These are phyloP conservation scores for Rhinella marina DNA, from an alignment of 2,797 vertebrate genomes.

Conservation along the genomic window DNA sequence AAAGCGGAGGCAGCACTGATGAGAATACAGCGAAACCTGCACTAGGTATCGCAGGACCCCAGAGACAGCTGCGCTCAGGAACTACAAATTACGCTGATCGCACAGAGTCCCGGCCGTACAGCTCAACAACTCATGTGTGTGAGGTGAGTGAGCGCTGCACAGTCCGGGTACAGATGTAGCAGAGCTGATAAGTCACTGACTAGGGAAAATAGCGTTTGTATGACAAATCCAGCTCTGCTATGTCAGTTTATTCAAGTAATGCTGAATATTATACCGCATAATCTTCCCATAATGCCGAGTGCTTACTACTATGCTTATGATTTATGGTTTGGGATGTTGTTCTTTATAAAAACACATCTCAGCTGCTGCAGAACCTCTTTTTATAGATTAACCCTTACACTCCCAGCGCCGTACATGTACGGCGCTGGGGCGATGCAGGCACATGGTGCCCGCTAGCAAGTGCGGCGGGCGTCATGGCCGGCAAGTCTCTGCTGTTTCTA, in stretches of 20 bases:
- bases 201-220: too few relatives aligned
- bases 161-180: background rate
- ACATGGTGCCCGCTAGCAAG: too few relatives aligned
- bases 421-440: too few relatives aligned
- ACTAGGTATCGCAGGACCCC: conserved; percentile 70
- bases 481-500: too few relatives aligned
- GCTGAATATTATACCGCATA: background rate
- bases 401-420: too few relatives aligned
- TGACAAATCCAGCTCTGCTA: too few relatives aligned
- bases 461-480: too few relatives aligned
- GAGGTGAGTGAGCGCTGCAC: conserved; percentile 63
- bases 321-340: background rate
- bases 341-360: background rate
- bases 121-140: conserved; percentile 92
- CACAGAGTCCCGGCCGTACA: conserved; percentile 90
- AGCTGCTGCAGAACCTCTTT: background rate
- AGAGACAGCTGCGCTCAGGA: conserved; percentile 71
- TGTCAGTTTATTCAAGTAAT: background rate
- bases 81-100: conserved; percentile 77
- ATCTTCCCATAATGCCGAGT: too few relatives aligned
- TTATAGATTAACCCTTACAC: background rate
- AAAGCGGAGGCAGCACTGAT: conserved; percentile 65
- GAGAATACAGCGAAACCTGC: conserved; percentile 73
- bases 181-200: background rate
- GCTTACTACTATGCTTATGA: too few relatives aligned